Evolutionary conservation across 1,140 invertebrate species (phyloP).

Genomic region (Cepaea nemoralis): DNA sequence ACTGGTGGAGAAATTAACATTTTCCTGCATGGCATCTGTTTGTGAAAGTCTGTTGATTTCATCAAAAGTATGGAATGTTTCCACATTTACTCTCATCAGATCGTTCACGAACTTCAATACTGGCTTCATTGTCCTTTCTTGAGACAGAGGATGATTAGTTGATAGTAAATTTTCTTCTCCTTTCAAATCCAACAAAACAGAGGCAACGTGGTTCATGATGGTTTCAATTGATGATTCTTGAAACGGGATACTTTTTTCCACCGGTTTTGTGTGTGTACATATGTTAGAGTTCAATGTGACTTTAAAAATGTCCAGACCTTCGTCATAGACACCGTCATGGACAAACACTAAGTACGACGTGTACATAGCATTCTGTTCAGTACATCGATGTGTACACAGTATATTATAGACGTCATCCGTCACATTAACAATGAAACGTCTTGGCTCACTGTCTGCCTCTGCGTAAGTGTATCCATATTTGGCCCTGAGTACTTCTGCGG

Average conservation of each 20-base stretch:
- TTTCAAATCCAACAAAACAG: constrained; percentile 24
- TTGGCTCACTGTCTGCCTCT: constrained; percentile 45
- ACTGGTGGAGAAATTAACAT: background rate
- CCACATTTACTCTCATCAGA: background rate
- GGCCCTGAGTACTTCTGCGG: constrained; percentile 8
- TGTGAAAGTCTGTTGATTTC: background rate
- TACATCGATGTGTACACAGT: background rate
- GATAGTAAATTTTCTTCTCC: background rate
- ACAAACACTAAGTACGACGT: constrained; percentile 16
- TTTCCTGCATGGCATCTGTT: background rate
- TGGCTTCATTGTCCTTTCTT: background rate
- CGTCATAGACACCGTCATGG: constrained; percentile 21
- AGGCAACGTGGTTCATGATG: background rate
- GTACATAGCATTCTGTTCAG: background rate
- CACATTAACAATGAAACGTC: constrained; percentile 48
- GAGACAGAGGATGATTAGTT: too few relatives aligned
- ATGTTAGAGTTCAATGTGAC: constrained; percentile 14
- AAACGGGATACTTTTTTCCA: background rate
- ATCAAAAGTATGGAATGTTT: background rate
- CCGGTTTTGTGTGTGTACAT: background rate
- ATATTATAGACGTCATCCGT: constrained; percentile 40
- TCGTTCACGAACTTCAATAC: background rate
- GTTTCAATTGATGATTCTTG: background rate
- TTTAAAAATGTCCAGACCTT: constrained; percentile 3
- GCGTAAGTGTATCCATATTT: constrained; percentile 38